Base-by-base conservation (phyloP, 2,113 vertebrate species). In the Emydura subglobosa region DNA sequence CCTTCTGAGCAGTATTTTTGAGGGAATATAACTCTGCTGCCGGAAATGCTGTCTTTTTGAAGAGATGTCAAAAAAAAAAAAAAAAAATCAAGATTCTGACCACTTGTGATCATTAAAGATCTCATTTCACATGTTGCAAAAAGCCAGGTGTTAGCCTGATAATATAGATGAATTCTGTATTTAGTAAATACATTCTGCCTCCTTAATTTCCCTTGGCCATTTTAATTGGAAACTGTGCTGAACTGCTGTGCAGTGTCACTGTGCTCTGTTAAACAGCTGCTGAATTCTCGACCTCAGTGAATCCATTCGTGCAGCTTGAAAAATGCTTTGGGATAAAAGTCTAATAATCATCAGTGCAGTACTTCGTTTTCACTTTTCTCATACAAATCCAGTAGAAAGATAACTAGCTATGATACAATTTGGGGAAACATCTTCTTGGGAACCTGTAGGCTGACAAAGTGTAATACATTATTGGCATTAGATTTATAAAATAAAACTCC, bases 401-500 rank as follows among this genome's bases (percentile, higher is more conserved):
- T 86, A 57, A 14, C 13, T 85, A 47, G 3, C 76, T 79, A 57
- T 34, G 22, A 47, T 47, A 29, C 3, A 17, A 5, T 90, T 78
- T 86, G 10, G 5, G 25, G 80, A 4, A 68, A 0, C 6, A 80
- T 1, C 12, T 81, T 24, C 0, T 0, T 54, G 9, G 68, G 81
- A 47, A 79, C 11, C 22, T 79, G 53, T 49, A n/a, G 87, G 25
- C 5, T 55, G 5, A 6, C 1, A 82, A 10, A 93, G 6, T 27
- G 13, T 17, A 12, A 51, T 10, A 24, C 4, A 81, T 85, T 68
- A 7, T 5, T 80, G 3, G 5, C 6, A 81, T 22, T 78, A 22
- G 78, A 74, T 55, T 4, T n/a, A 47, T 81, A 34, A 85, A 22
- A 74, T 42, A 89, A 5, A 74, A 5, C 24, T 55, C 2, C 27